A percentile compares a stretch with the other conserved stretches of the same genome.
Evolutionary conservation across 64 coral and sea anemone species (phyloP).

Genomic region (Actinia equina): DNA sequence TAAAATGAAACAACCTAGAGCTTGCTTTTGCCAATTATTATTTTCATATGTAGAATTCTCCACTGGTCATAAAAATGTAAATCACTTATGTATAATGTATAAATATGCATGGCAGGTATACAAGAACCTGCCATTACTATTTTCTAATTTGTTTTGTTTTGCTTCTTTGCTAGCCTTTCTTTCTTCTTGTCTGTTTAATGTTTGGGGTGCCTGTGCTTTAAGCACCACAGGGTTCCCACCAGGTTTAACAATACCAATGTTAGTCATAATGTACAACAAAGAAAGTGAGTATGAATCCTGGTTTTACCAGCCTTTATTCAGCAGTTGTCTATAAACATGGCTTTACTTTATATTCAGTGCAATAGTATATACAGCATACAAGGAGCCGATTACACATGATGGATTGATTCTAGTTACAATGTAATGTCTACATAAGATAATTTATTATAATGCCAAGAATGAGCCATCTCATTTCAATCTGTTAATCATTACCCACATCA

Average conservation of each 20-base stretch:
- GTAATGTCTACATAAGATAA: background rate
- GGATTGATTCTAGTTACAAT: background rate
- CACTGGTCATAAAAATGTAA: too few species aligned
- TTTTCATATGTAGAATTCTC: too few species aligned
- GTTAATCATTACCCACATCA: background rate
- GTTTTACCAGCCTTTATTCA: constrained; percentile 5
- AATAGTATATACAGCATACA: constrained; percentile 7
- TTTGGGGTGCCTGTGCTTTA: background rate
- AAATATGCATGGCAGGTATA: too few species aligned
- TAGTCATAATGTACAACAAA: background rate
- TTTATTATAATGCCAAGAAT: background rate
- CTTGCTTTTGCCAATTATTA: too few species aligned
- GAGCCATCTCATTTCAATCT: background rate
- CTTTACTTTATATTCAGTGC: constrained; percentile 18
- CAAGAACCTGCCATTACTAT: too few species aligned
- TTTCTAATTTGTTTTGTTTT: too few species aligned
- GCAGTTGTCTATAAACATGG: constrained; percentile 11
- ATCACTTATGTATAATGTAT: too few species aligned
- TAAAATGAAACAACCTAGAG: too few species aligned
- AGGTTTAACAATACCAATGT: background rate
- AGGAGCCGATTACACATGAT: background rate
- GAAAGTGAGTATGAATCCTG: background rate
- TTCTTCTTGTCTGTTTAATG: too few species aligned
- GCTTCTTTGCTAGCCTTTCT: background rate
- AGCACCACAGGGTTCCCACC: background rate